Base-by-base conservation (phyloP, 2,888 invertebrate species). In the Sceliomorpha sp. region DNA sequence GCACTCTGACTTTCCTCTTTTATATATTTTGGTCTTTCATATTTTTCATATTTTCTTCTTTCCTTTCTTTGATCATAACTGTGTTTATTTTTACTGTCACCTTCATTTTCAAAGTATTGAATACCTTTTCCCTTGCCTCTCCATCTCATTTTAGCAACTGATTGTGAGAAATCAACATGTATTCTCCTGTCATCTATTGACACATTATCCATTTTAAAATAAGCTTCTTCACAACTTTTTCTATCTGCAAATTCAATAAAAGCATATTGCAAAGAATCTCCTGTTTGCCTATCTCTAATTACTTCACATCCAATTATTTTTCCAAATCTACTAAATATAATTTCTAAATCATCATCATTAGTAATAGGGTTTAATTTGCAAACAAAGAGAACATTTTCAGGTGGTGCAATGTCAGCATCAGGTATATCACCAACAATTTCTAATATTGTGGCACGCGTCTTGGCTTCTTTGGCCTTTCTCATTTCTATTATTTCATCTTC, bases 171-270 rank as follows among this genome's bases (percentile, higher is more conserved):
- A 89, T 99, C 99, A 0, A 99, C 99, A 89, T 99, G 99, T 81
- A 99, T 99, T 72, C 99, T 91, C 15, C 99, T 91, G 86, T 99
- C 99, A 89, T 99, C 99, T 79, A 99, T 99, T 3, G 99, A 90
- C 0, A 99, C 99, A 90, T 99, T 99, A 87, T 99, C 99, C 99
- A 99, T 99, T 90, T 99, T 99, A 83, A 99, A 98, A 89, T 96
- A 99, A 0, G 99, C 99, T 78, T 96, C 95, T 89, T 99, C 99
- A 89, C 99, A 99, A 0, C 96, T 92, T 81, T 96, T 95, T 72
- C 93, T 92, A 48, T 97, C 94, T 69, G 94, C 95, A 90, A 99
- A 99, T 88, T 99, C 99, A 59, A 99, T 96, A 87, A 99, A 99
- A 0, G 99, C 99, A 89, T 99, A 99, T 84, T 99, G 99, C 55